Conservation (phyloP, 53 echinoderm and acorn worm species). For the Crossaster papposus region DNA sequence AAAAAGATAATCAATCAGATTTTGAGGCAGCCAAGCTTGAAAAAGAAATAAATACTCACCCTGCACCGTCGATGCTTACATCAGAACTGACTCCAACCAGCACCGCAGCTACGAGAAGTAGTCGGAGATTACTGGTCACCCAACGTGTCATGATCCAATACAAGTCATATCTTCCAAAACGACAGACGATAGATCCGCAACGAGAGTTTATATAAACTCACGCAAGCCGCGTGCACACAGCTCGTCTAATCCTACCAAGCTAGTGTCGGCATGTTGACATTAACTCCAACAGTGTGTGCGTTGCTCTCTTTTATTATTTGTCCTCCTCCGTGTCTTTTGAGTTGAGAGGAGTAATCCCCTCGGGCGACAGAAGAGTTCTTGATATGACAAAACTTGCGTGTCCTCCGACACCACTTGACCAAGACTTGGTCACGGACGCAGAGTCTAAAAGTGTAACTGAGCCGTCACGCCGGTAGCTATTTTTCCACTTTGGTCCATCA, state of each 20-base stretch:
- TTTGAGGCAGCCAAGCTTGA: background rate
- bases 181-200: conserved; percentile 4
- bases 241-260: background rate
- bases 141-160: conserved; percentile 38
- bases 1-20: background rate
- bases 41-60: conserved; percentile 33
- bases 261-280: background rate
- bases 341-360: background rate
- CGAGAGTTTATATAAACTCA: conserved; percentile 7
- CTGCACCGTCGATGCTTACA: conserved; percentile 32
- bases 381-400: background rate
- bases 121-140: background rate
- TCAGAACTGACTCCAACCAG: conserved; percentile 23
- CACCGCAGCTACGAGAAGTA: conserved; percentile 23
- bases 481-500: conserved; percentile 37
- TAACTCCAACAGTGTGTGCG: background rate
- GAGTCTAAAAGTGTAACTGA: conserved; percentile 18
- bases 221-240: background rate
- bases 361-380: background rate
- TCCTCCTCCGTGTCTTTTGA: background rate
- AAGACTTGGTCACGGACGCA: conserved; percentile 27
- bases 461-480: conserved; percentile 41
- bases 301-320: background rate
- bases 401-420: background rate
- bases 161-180: conserved; percentile 9